Evolutionary conservation across 2,797 vertebrate genomes (phyloP).

Genomic region (Aphelocoma californica): DNA sequence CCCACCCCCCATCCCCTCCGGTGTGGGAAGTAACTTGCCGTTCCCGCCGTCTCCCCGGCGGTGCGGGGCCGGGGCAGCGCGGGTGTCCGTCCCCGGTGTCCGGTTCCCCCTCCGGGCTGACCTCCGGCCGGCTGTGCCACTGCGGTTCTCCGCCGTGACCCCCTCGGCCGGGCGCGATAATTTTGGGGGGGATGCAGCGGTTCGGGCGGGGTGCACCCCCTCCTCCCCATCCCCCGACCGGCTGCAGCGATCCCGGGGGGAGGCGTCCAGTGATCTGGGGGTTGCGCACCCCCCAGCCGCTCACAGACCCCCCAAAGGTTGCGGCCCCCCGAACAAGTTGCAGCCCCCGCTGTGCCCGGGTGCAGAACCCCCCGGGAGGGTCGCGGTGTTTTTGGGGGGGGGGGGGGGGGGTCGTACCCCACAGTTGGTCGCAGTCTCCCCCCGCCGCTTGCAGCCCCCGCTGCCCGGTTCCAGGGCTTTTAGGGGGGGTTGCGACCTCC

Average conservation of each 20-base stretch:
- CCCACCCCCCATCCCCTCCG: neutral
- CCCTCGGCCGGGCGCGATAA: neutral
- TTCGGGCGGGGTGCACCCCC: neutral
- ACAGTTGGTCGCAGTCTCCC: neutral
- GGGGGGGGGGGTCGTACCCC: neutral
- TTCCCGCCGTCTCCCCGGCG: neutral
- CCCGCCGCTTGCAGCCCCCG: neutral
- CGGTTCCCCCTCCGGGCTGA: neutral
- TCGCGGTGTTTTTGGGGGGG: neutral
- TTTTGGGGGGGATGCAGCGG: neutral
- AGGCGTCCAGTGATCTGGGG: no score
- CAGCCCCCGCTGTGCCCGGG: neutral
- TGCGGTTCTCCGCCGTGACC: neutral
- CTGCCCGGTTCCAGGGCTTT: neutral
- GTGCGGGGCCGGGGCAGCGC: neutral
- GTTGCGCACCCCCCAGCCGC: neutral
- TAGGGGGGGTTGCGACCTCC: neutral
- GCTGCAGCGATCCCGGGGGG: neutral
- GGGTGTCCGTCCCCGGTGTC: neutral
- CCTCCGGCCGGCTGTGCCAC: neutral
- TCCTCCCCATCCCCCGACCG: neutral
- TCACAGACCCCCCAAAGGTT: neutral
- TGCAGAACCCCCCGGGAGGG: neutral
- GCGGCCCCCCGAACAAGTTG: neutral
- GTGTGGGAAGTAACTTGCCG: conserved; percentile 24